These are phyloP conservation scores for rabbit (Oryctolagus cuniculus) DNA, from an alignment of 2,113 vertebrate species.

Conservation along the genomic window mOryCun1.1 NC_091440.1:41560501-41561000, in stretches of 20 bases:
- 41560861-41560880: constrained; percentile 1
- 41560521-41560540: background rate
- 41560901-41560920: constrained; percentile 4
- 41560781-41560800: background rate
- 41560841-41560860: constrained; percentile 55
- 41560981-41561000: background rate
- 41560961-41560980: constrained; percentile 21
- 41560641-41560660: background rate
- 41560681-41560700: background rate
- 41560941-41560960: too few species aligned
- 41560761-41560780: background rate
- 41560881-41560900: constrained; percentile 66
- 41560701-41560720: background rate
- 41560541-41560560: background rate
- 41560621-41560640: background rate
- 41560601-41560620: background rate
- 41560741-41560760: background rate
- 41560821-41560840: background rate
- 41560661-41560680: background rate
- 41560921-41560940: constrained; percentile 18
- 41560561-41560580: fast-evolving
- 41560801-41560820: constrained; percentile 23
- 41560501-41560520: background rate
- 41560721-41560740: background rate
- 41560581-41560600: background rate